Evolutionary conservation across 2,113 vertebrate species (phyloP), one percentile per base, ranked within the genome.

Genomic region (Entelurus aequoreus): DNA sequence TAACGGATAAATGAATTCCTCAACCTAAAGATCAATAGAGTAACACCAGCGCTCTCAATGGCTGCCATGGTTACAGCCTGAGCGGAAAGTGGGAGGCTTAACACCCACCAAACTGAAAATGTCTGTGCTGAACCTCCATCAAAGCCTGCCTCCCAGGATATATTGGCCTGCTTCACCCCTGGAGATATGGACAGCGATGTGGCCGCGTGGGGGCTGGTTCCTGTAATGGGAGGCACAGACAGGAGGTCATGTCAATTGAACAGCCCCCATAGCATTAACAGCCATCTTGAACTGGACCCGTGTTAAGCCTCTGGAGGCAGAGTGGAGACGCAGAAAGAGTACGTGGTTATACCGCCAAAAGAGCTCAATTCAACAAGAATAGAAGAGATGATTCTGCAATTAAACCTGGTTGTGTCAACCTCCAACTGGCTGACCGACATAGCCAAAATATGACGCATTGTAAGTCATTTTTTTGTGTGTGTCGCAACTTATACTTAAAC

Each of bases 121-220:
- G 90, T 91, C 90, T 98, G 96, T 65, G 92, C 83, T 59, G 93
- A 93, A 65, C 96, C 96, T 21, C 97, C 96, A 6, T 99, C 94
- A 74, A 95, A 98, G 42, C 97, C 96, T 0, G 94, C 91, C 68
- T 91, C 90, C 97, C 97, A 98, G 82, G 94, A 94, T 65, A 98
- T 66, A 69, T 98, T 96, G 83, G 90, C 93, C 28, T 90, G 87
- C 76, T 80, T 87, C 54, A 87, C 81, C 48, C 92, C 90, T 0
- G 93, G 86, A 51, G 86, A 89, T 75, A 96, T 90, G 0, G 93
- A 91, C 79, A 98, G 83, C 0, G 92, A 91, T 76, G 90, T 89
- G 68, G 93, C 94, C 0, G 87, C 88, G 0, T 98, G 95, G 63
- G 97, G 96, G 62, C 93, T 98, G 78, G 97, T 99, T 53, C 97